Evolutionary conservation across 2,888 invertebrate genomes (phyloP), one percentile per base, ranked within the genome.

Genomic region (Eristalis pertinax): DNA sequence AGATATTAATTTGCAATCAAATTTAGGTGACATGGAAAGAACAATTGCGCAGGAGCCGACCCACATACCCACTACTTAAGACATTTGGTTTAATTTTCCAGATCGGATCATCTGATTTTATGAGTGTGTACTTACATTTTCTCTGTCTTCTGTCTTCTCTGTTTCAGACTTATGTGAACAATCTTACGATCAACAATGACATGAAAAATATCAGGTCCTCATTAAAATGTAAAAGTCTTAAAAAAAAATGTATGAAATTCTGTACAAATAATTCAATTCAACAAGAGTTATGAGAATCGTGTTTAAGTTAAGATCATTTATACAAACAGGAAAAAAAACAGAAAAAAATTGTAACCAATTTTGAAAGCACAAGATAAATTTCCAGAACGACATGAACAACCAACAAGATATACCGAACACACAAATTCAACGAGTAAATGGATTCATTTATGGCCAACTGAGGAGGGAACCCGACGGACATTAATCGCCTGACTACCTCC

Each of bases 361-460:
- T 50, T 50, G 50, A 50, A 50, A 50, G 19, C 19, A 50, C 2
- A 50, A 50, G 50, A 50, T 50, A 19, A 50, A 50, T 50, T 4
- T 19, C 50, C 50, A 7, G 19, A 10, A 50, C 19, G 50, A 50
- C 50, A 19, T 50, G 50, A 50, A 32, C 32, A 72, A 60, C 78
- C 62, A 68, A 65, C 58, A 82, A 82, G 75, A 82, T 75, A 75
- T 73, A 83, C 73, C 67, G 77, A 68, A 35, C 62, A 77, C 22
- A 50, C 19, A 67, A 73, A 63, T 83, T 67, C 50, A 50, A 19
- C 50, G 50, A 50, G 50, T 77, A 83, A 83, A 83, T 83, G 83
- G 83, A 87, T 75, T 83, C 75, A 80, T 72, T 80, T 87, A 79
- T 80, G 77, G 74, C 80, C 80, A 70, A 68, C 75, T 76, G 76